A percentile compares a stretch with the other conserved stretches of the same genome.
Evolutionary conservation across 1,140 invertebrate species (phyloP).

Genomic region (Triops longicaudatus): DNA sequence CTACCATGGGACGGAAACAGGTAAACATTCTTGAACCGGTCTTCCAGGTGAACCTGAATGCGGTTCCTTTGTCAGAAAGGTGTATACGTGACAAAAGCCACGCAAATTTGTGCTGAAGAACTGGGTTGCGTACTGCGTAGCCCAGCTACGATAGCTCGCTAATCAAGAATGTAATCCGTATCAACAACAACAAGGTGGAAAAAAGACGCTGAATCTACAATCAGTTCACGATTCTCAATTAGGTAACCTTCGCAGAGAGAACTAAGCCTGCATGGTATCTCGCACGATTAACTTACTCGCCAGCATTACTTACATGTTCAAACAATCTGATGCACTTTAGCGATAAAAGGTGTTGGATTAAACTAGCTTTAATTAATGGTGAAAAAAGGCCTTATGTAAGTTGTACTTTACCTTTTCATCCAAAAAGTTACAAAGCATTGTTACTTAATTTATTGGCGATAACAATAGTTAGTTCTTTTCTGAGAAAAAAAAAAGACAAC

Average conservation of each 20-base stretch:
- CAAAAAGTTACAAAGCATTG: no score
- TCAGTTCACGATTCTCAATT: no score
- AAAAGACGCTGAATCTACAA: no score
- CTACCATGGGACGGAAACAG: not conserved
- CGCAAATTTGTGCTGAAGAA: not conserved
- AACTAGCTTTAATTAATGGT: no score
- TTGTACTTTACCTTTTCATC: no score
- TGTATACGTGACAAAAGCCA: conserved; percentile 1
- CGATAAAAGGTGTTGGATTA: no score
- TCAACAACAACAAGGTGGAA: not conserved
- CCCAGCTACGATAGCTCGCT: not conserved
- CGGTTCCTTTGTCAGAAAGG: not conserved
- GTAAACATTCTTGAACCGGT: not conserved
- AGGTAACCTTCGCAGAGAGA: no score
- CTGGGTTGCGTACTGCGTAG: not conserved
- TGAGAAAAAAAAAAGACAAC: not conserved
- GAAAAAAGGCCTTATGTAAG: no score
- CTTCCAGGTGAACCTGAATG: not conserved
- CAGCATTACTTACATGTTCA: no score
- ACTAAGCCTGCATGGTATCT: no score
- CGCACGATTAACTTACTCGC: no score
- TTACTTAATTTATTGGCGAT: not conserved
- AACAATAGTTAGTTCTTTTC: not conserved
- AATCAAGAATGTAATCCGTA: not conserved
- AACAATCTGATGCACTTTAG: no score